These are phyloP conservation scores for Cerastis leucographa DNA, from an alignment of 2,888 invertebrate genomes.

Conservation along the genomic window DNA sequence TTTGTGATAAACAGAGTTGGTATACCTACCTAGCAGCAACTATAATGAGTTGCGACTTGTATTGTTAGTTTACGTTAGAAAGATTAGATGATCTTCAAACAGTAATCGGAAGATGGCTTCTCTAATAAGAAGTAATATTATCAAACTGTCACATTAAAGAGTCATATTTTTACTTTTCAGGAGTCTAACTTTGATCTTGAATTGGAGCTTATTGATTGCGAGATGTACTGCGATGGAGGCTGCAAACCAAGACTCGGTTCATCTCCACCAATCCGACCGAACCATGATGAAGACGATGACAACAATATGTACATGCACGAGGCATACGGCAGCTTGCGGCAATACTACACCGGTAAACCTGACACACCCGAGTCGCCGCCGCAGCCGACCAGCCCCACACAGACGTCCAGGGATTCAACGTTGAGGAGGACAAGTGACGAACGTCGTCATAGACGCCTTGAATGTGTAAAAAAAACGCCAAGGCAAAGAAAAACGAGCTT, in stretches of 20 bases:
- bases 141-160: background rate
- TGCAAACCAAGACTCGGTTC: constrained; percentile 83
- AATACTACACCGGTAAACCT: constrained; percentile 77
- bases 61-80: background rate
- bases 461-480: constrained; percentile 78
- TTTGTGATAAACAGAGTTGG: background rate
- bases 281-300: constrained; percentile 77
- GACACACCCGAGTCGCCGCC: constrained; percentile 92
- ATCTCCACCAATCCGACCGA: constrained; percentile 81
- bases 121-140: background rate
- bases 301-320: constrained; percentile 80
- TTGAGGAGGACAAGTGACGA: constrained; percentile 92
- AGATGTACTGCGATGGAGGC: constrained; percentile 83
- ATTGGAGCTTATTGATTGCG: constrained; percentile 85
- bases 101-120: background rate
- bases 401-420: constrained; percentile 93
- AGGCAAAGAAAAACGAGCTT: constrained; percentile 92
- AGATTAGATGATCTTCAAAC: background rate
- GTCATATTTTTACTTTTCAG: constrained; percentile 66
- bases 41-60: background rate
- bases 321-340: constrained; percentile 76
- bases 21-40: background rate
- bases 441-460: constrained; percentile 87
- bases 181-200: constrained; percentile 83
- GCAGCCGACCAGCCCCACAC: constrained; percentile 95